phyloP scores from a whole-genome alignment of 2,888 invertebrate genomes.

The Hirtodrosophila alboralis region DNA sequence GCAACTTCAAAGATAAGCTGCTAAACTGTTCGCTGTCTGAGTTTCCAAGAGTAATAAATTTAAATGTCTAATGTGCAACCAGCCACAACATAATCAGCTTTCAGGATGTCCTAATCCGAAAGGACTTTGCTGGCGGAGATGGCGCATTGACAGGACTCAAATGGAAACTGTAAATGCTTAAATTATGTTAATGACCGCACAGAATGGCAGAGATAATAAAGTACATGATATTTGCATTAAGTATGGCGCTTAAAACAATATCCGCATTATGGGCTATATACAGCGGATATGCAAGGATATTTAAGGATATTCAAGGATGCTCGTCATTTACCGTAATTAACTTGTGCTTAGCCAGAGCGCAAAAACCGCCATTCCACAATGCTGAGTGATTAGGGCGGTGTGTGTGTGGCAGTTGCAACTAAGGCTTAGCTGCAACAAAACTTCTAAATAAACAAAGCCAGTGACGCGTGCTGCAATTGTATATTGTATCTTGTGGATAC shows the following conservation, averaged over 20 bases:
- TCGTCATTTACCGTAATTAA: slow-evolving; percentile 62
- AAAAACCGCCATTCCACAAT: slow-evolving; percentile 64
- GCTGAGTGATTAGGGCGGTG: slow-evolving; percentile 32
- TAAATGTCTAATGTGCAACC: slow-evolving; percentile 12
- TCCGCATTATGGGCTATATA: slow-evolving; percentile 46
- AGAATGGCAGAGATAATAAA: slow-evolving; percentile 37
- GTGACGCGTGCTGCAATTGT: slow-evolving; percentile 73
- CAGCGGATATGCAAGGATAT: slow-evolving; percentile 31
- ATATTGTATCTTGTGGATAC: slow-evolving; percentile 71
- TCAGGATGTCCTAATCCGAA: slow-evolving; percentile 23
- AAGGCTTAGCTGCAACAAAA: slow-evolving; percentile 56
- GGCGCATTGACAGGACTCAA: neutral
- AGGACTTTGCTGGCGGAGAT: slow-evolving; percentile 4
- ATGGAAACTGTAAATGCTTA: slow-evolving; percentile 49
- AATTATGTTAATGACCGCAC: slow-evolving; percentile 55
- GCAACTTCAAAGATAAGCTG: slow-evolving; percentile 23
- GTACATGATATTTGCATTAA: slow-evolving; percentile 61
- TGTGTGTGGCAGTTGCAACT: slow-evolving; percentile 44
- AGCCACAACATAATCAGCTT: slow-evolving; percentile 11
- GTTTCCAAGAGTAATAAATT: slow-evolving; percentile 23
- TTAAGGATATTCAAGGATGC: slow-evolving; percentile 6
- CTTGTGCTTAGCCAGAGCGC: slow-evolving; percentile 33
- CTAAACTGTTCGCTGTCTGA: slow-evolving; percentile 7
- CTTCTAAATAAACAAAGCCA: slow-evolving; percentile 65
- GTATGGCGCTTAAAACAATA: slow-evolving; percentile 30